These are phyloP conservation scores for Drosophila funebris DNA, from an alignment of 1,140 invertebrate genomes.

Conservation along the genomic window DNA sequence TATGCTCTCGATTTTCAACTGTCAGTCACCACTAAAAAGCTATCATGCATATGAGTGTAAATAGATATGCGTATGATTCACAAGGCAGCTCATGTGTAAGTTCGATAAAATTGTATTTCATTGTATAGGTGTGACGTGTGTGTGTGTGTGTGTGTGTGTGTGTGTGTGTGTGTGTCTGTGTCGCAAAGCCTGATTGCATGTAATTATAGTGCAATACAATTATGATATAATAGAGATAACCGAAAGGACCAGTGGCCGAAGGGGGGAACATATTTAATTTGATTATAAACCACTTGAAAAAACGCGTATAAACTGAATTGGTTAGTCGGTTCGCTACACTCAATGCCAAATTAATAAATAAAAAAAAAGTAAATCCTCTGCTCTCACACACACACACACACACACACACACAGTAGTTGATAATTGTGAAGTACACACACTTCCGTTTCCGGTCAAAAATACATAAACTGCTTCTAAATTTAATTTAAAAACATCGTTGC, in stretches of 20 bases:
- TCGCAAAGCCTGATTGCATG: slow-evolving; percentile 33
- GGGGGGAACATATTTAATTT: slow-evolving; percentile 11
- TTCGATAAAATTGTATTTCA: slow-evolving; percentile 68
- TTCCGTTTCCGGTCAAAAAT: slow-evolving; percentile 64
- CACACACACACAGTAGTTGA: not conserved
- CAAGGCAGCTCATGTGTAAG: slow-evolving; percentile 57
- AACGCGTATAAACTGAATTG: slow-evolving; percentile 21
- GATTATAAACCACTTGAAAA: slow-evolving; percentile 54
- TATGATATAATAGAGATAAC: slow-evolving; percentile 51
- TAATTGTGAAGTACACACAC: slow-evolving; percentile 59
- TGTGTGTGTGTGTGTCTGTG: not conserved
- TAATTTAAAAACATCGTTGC: not conserved
- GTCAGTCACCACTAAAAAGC: not conserved
- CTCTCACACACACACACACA: not conserved
- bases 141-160: not conserved
- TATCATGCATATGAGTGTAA: slow-evolving; percentile 16
- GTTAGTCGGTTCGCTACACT: slow-evolving; percentile 19
- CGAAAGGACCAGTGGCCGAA: not conserved
- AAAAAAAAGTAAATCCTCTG: not conserved
- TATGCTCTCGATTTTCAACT: slow-evolving; percentile 5
- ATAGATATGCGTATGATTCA: slow-evolving; percentile 19
- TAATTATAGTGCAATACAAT: slow-evolving; percentile 60
- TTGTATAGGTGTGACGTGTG: slow-evolving; percentile 1
- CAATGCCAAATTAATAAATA: slow-evolving; percentile 12
- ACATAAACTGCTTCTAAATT: not conserved